Conservation (phyloP, 2,797 vertebrate genomes). For the Halcyon badia region DNA sequence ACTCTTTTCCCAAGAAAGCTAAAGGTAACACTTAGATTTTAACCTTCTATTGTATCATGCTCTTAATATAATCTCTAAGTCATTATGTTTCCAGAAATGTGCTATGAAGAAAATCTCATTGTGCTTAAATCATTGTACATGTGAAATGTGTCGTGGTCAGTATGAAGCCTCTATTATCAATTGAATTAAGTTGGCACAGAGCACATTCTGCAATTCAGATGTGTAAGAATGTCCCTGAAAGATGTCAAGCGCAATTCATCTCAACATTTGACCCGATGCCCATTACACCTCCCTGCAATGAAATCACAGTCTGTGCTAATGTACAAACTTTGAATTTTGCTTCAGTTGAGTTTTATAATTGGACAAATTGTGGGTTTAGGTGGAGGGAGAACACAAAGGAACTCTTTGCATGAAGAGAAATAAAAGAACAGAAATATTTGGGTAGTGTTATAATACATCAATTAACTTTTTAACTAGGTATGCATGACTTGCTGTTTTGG, state of each 20-base stretch:
- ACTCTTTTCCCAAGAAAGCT: background rate
- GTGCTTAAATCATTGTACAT: constrained; percentile 29
- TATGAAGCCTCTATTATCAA: constrained; percentile 37
- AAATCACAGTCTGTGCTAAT: background rate
- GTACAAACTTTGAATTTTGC: constrained; percentile 15
- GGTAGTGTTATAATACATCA: constrained; percentile 30
- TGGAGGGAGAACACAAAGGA: constrained; percentile 22
- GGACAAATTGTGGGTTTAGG: background rate
- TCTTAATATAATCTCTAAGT: constrained; percentile 11
- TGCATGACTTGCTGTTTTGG: constrained; percentile 21
- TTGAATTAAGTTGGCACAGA: constrained; percentile 59
- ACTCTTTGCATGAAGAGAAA: background rate
- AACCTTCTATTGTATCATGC: background rate
- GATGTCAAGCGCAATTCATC: constrained; percentile 58
- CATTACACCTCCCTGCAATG: background rate
- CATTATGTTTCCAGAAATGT: constrained; percentile 27
- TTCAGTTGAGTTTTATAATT: constrained; percentile 48
- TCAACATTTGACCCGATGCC: constrained; percentile 43
- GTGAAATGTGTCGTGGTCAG: constrained; percentile 43
- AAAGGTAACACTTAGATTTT: background rate
- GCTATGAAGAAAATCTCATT: constrained; percentile 26
- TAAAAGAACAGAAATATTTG: constrained; percentile 34
- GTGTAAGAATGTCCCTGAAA: constrained; percentile 35
- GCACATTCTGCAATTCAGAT: constrained; percentile 70
- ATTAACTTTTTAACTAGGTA: constrained; percentile 52